A percentile compares a stretch with the other conserved stretches of the same genome.
These are phyloP conservation scores for Heterotis niloticus DNA, from an alignment of 2,113 vertebrate genomes.

Conservation along the genomic window DNA sequence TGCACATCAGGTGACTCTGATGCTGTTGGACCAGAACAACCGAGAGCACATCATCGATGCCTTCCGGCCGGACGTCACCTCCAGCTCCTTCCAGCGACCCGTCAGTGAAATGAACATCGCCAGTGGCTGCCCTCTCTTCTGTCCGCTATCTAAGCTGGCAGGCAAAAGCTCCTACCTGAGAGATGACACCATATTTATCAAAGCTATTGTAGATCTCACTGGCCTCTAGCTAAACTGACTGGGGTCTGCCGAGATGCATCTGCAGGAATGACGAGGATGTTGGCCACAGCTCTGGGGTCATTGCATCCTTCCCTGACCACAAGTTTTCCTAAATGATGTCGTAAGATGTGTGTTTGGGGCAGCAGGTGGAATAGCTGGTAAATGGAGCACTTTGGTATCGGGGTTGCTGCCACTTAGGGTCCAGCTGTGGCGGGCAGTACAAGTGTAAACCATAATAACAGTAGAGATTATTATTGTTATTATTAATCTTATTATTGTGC, in stretches of 20 bases:
- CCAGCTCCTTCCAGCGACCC: slow-evolving; percentile 88
- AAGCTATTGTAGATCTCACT: slow-evolving; percentile 90
- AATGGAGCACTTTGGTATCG: too few relatives aligned
- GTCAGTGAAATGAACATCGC: slow-evolving; percentile 93
- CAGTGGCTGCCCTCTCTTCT: slow-evolving; percentile 95
- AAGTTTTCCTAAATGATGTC: too few relatives aligned
- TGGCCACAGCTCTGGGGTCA: too few relatives aligned
- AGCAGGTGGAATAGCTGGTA: not conserved
- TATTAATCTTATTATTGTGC: too few relatives aligned
- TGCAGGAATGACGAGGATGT: too few relatives aligned
- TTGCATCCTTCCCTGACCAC: too few relatives aligned
- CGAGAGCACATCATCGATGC: slow-evolving; percentile 91
- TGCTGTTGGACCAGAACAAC: slow-evolving; percentile 94
- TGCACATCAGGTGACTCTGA: slow-evolving; percentile 83
- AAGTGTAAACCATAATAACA: too few relatives aligned
- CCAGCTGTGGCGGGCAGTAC: too few relatives aligned
- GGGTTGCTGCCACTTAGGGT: too few relatives aligned
- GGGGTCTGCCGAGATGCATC: not conserved
- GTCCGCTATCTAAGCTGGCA: slow-evolving; percentile 80
- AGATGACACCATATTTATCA: slow-evolving; percentile 91
- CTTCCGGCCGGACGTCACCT: slow-evolving; percentile 83
- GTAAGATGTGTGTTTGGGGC: not conserved
- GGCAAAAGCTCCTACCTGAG: slow-evolving; percentile 82
- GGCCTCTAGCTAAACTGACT: slow-evolving; percentile 62
- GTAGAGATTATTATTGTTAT: too few relatives aligned